These are phyloP conservation scores for Ibycter americanus DNA, from an alignment of 2,797 vertebrate genomes.

Conservation along the genomic window DNA sequence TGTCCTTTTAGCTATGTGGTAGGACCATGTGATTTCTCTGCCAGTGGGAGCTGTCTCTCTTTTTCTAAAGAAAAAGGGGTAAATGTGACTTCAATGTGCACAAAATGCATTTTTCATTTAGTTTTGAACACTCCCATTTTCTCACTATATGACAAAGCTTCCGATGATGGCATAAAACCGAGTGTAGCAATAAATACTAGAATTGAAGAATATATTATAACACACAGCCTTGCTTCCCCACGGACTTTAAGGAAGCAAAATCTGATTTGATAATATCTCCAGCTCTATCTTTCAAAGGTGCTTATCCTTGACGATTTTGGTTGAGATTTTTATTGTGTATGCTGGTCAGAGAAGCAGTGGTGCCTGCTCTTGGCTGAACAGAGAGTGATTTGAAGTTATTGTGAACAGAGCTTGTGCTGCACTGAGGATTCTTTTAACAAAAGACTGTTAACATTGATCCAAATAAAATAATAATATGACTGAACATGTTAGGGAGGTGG, in stretches of 20 bases:
- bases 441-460: slow-evolving; percentile 69
- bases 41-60: background rate
- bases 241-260: background rate
- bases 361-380: background rate
- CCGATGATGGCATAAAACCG: background rate
- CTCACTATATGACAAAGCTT: background rate
- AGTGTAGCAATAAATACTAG: background rate
- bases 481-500: slow-evolving; percentile 42
- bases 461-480: slow-evolving; percentile 65
- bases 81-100: background rate
- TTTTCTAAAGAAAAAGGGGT: background rate
- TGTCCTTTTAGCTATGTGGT: background rate
- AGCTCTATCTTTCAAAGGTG: background rate
- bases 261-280: background rate
- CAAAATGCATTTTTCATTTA: background rate
- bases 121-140: background rate
- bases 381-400: slow-evolving; percentile 27
- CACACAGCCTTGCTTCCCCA: background rate
- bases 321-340: background rate
- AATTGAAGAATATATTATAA: background rate
- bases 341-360: background rate
- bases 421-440: slow-evolving; percentile 46
- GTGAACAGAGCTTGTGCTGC: background rate
- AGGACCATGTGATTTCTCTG: background rate
- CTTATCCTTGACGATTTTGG: background rate